Percentiles rank a stretch among this genome's conserved stretches.
Conservation (phyloP, 2,113 vertebrate species). For the Oxyura jamaicensis region DNA sequence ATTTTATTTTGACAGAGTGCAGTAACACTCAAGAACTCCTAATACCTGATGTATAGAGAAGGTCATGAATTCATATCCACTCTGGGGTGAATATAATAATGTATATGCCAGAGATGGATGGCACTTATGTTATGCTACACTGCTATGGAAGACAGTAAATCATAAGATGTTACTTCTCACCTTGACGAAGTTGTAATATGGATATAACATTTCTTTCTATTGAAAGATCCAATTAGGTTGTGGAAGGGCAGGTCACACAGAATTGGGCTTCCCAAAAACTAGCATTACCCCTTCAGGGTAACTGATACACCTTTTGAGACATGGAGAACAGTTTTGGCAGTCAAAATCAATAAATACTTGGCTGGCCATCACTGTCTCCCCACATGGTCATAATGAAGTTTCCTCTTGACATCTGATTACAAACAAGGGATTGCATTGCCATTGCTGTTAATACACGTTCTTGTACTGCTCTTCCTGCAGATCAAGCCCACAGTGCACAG, state of each 20-base stretch:
- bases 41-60: constrained; percentile 3
- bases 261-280: neutral
- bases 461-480: neutral
- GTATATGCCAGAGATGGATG: neutral
- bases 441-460: neutral
- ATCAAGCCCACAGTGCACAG: neutral
- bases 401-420: neutral
- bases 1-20: constrained; percentile 46
- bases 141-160: constrained; percentile 31
- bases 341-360: neutral
- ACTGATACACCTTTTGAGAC: neutral
- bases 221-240: constrained; percentile 33
- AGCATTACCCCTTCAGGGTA: neutral
- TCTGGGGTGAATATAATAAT: neutral
- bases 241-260: neutral
- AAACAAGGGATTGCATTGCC: neutral
- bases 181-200: constrained; percentile 29
- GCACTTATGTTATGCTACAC: neutral
- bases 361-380: neutral
- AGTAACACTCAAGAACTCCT: neutral
- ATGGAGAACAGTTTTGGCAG: neutral
- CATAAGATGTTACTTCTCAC: constrained; percentile 32
- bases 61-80: constrained; percentile 30
- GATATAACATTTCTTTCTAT: neutral
- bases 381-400: neutral